phyloP scores from a whole-genome alignment of 2,888 invertebrate species.

The Diaprepes abbreviatus region DNA sequence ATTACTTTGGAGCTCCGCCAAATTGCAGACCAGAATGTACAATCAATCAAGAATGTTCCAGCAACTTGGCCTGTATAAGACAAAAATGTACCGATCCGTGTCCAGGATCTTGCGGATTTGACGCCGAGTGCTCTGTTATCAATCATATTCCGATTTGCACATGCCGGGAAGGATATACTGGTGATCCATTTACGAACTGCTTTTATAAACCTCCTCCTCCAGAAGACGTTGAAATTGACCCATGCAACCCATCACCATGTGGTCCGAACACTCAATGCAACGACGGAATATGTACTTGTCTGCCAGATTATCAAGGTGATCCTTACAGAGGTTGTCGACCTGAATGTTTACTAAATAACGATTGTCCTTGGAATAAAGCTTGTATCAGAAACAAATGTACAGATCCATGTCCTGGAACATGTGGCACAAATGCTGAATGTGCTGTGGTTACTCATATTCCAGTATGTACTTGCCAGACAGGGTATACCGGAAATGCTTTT shows the following conservation, averaged over 20 bases:
- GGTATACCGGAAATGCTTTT: slow-evolving; percentile 81
- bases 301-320: slow-evolving; percentile 79
- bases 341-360: slow-evolving; percentile 81
- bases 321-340: slow-evolving; percentile 79
- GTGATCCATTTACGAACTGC: slow-evolving; percentile 75
- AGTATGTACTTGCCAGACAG: slow-evolving; percentile 80
- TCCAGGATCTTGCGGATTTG: slow-evolving; percentile 75
- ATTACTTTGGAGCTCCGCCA: slow-evolving; percentile 75
- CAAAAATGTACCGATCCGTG: slow-evolving; percentile 74
- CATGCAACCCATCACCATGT: slow-evolving; percentile 78
- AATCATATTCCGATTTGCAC: slow-evolving; percentile 80
- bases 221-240: slow-evolving; percentile 61
- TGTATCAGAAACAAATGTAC: slow-evolving; percentile 79
- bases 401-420: slow-evolving; percentile 83
- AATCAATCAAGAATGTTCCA: slow-evolving; percentile 75
- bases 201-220: slow-evolving; percentile 66
- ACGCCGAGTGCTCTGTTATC: slow-evolving; percentile 75
- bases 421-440: slow-evolving; percentile 81
- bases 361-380: slow-evolving; percentile 78
- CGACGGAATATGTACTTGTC: slow-evolving; percentile 79
- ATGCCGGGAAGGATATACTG: slow-evolving; percentile 74
- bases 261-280: slow-evolving; percentile 75
- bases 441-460: slow-evolving; percentile 83
- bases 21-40: slow-evolving; percentile 77
- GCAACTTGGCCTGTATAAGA: slow-evolving; percentile 72